Evolutionary conservation across 1,140 invertebrate species (phyloP).

Genomic region (Helicoverpa zea): DNA sequence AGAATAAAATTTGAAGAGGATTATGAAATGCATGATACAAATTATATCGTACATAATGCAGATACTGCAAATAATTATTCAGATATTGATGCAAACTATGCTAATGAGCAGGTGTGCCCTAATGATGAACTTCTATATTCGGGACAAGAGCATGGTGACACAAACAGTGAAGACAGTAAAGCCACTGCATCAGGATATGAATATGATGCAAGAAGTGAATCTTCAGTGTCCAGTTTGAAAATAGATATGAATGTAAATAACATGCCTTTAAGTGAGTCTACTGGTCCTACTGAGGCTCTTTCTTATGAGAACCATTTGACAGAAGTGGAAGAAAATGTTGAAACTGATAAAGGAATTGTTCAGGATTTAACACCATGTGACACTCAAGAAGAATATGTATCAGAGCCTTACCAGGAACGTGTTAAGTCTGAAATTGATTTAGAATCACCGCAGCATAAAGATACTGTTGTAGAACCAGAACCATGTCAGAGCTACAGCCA

Average conservation of each 20-base stretch:
- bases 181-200: slow-evolving; percentile 80
- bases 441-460: slow-evolving; percentile 30
- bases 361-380: slow-evolving; percentile 60
- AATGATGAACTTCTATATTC: slow-evolving; percentile 71
- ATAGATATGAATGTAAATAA: slow-evolving; percentile 75
- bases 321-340: slow-evolving; percentile 55
- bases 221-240: slow-evolving; percentile 80
- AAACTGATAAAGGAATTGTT: slow-evolving; percentile 55
- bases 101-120: slow-evolving; percentile 67
- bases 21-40: slow-evolving; percentile 69
- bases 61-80: slow-evolving; percentile 66
- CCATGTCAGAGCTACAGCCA: slow-evolving; percentile 63
- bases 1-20: slow-evolving; percentile 79
- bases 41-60: slow-evolving; percentile 68
- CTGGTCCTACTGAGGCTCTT: slow-evolving; percentile 57
- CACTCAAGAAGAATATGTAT: slow-evolving; percentile 46
- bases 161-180: slow-evolving; percentile 83
- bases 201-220: slow-evolving; percentile 82
- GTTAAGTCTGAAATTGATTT: slow-evolving; percentile 44
- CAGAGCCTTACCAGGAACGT: slow-evolving; percentile 42
- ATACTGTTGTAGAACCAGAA: slow-evolving; percentile 55
- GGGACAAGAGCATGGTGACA: slow-evolving; percentile 73
- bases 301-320: slow-evolving; percentile 62
- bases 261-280: slow-evolving; percentile 66
- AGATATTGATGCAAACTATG: slow-evolving; percentile 72